Evolutionary conservation across 2,888 invertebrate species (phyloP).

Genomic region (Eristalis tenax): DNA sequence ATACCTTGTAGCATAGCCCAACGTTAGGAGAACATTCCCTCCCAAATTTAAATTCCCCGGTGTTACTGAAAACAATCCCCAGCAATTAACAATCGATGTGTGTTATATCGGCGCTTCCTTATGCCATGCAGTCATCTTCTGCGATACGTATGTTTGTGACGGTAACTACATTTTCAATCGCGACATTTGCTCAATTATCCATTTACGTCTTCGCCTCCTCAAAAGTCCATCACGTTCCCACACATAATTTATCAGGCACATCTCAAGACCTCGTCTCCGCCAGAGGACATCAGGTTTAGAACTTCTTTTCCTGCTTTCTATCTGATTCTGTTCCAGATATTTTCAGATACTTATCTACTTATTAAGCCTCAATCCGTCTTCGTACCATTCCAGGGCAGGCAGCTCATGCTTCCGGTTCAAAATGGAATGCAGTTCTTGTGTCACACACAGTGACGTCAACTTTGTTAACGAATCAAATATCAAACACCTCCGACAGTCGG

Average conservation of each 20-base stretch:
- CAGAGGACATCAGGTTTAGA: not conserved
- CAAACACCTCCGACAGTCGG: slow-evolving; percentile 48
- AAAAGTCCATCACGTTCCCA: not conserved
- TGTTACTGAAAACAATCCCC: too few relatives aligned
- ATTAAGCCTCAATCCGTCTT: not conserved
- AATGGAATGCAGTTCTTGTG: slow-evolving; percentile 39
- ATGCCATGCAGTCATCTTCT: too few relatives aligned
- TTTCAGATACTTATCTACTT: slow-evolving; percentile 3
- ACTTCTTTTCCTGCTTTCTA: not conserved
- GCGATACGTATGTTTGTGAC: too few relatives aligned
- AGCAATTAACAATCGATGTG: too few relatives aligned
- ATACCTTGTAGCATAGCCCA: too few relatives aligned
- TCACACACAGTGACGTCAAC: slow-evolving; percentile 25
- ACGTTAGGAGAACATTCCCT: too few relatives aligned
- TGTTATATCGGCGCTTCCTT: too few relatives aligned
- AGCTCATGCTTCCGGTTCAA: slow-evolving; percentile 36
- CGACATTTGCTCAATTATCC: not conserved
- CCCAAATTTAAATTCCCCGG: too few relatives aligned
- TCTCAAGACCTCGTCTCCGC: not conserved
- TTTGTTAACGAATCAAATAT: slow-evolving; percentile 39
- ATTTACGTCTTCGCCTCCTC: not conserved
- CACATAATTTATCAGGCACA: not conserved
- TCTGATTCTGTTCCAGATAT: not conserved
- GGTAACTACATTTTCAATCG: not conserved
- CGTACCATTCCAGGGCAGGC: not conserved